Evolutionary conservation across 2,888 invertebrate species (phyloP).

Genomic region (Limnephilus auricula): DNA sequence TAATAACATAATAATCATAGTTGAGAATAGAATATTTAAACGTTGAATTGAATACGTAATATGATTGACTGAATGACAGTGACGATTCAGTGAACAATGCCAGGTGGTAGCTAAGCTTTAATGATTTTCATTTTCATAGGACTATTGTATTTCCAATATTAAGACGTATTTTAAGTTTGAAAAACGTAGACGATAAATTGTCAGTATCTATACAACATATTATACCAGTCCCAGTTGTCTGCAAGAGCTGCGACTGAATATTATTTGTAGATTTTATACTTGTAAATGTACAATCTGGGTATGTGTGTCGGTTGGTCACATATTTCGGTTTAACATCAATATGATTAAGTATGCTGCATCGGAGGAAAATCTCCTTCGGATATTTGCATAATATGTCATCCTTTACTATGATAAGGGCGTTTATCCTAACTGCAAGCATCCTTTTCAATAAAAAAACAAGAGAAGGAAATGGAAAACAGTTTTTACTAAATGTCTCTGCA

Average conservation of each 20-base stretch:
- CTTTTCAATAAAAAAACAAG: background rate
- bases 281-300: background rate
- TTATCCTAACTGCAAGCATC: conserved; percentile 3
- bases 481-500: background rate
- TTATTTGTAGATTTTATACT: too few species aligned
- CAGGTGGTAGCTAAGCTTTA: conserved; percentile 12
- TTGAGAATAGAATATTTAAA: background rate
- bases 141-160: background rate
- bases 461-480: conserved; percentile 6
- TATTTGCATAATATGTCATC: conserved; percentile 17
- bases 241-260: too few species aligned
- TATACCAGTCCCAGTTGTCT: background rate
- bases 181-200: background rate
- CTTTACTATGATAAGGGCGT: background rate
- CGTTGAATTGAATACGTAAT: background rate
- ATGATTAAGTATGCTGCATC: background rate
- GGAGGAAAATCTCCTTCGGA: background rate
- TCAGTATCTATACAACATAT: background rate
- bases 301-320: background rate
- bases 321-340: background rate
- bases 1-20: background rate
- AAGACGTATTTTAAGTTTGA: background rate
- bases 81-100: conserved; percentile 28
- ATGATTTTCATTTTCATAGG: background rate
- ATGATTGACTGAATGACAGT: conserved; percentile 5